Conservation (phyloP, 2,888 invertebrate genomes). For the Chaetogeoica ovagalla region DNA sequence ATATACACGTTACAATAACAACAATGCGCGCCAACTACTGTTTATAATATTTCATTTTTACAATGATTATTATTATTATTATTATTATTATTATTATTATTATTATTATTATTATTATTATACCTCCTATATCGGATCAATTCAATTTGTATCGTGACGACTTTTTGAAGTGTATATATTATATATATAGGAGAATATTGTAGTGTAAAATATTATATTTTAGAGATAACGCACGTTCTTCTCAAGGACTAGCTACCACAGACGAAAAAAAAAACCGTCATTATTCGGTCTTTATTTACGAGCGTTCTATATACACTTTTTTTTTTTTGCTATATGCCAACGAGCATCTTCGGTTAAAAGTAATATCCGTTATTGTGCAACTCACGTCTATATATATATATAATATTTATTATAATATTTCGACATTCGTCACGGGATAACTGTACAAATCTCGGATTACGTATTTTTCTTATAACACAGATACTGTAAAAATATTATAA, state of each 20-base stretch:
- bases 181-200: no score
- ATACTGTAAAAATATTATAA: slow-evolving; percentile 6
- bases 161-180: no score
- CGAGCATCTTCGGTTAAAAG: background rate
- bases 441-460: slow-evolving; percentile 1
- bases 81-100: no score
- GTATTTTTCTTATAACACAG: background rate
- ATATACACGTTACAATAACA: no score
- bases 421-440: slow-evolving; percentile 20
- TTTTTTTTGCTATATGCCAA: background rate
- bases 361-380: slow-evolving; percentile 1
- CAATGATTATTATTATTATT: no score
- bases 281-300: background rate
- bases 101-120: no score
- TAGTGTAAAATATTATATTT: no score
- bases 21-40: no score
- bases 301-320: background rate
- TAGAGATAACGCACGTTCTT: background rate
- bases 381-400: background rate
- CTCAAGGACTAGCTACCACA: background rate
- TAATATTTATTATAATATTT: background rate
- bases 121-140: no score
- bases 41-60: no score
- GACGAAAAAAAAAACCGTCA: background rate
- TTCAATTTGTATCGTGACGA: background rate